phyloP scores from a whole-genome alignment of 2,113 vertebrate genomes.

The Tragelaphus imberbis region DNA sequence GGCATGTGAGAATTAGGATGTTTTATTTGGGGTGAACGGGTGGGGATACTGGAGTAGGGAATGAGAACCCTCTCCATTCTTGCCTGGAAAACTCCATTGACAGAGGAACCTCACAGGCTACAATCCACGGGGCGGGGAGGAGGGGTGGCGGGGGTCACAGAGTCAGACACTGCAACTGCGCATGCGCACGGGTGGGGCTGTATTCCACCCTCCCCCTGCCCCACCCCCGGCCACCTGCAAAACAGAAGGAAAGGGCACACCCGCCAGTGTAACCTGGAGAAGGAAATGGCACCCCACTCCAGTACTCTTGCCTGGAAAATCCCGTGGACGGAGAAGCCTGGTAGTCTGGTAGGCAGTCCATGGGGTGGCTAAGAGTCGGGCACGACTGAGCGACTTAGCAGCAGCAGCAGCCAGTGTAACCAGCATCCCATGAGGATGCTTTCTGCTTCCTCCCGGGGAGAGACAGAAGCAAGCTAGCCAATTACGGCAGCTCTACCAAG shows the following conservation, averaged over 20 bases:
- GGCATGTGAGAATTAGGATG: background rate
- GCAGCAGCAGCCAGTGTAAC: background rate
- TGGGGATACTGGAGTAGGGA: background rate
- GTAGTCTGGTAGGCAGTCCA: too few relatives aligned
- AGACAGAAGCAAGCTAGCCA: background rate
- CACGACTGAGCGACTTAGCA: too few relatives aligned
- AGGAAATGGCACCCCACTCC: too few relatives aligned
- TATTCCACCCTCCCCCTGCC: background rate
- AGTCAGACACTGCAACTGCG: background rate
- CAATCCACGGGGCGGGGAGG: background rate
- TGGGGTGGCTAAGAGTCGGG: too few relatives aligned
- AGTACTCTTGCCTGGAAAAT: too few relatives aligned
- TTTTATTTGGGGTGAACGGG: background rate
- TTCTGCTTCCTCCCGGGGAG: background rate
- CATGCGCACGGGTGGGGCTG: fast-evolving
- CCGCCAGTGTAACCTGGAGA: background rate
- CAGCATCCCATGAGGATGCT: background rate
- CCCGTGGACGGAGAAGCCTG: too few relatives aligned
- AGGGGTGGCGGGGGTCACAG: background rate
- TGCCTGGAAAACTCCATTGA: background rate
- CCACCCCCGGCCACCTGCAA: background rate
- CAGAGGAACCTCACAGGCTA: background rate
- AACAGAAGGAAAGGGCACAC: background rate
- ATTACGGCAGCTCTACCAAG: background rate
- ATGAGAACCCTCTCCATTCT: background rate